phyloP scores from a whole-genome alignment of 2,113 vertebrate genomes.

The Leptobrachium leishanense region DNA sequence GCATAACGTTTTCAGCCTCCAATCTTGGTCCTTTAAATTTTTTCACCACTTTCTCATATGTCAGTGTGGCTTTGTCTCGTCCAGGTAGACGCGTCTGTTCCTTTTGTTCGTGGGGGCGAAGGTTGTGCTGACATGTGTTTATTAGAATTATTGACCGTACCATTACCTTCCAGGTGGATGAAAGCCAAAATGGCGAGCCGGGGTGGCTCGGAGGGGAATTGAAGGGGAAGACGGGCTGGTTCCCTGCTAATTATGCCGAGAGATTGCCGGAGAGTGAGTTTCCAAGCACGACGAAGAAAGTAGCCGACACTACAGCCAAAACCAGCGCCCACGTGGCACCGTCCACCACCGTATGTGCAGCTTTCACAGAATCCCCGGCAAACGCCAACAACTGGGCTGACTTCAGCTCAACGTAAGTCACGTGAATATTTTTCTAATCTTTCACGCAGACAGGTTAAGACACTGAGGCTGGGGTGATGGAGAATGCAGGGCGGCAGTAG shows the following conservation, averaged over 20 bases:
- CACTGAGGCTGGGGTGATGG: too few relatives aligned
- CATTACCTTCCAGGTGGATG: constrained; percentile 80
- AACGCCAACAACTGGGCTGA: constrained; percentile 94
- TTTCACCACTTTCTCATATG: too few relatives aligned
- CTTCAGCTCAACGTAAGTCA: constrained; percentile 93
- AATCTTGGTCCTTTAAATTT: too few relatives aligned
- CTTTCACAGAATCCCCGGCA: constrained; percentile 65
- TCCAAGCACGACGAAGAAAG: constrained; percentile 71
- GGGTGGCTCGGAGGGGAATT: constrained; percentile 96
- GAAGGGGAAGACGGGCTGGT: constrained; percentile 94
- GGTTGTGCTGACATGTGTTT: too few relatives aligned
- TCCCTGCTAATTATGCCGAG: constrained; percentile 97
- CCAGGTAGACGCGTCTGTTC: too few relatives aligned
- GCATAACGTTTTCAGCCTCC: too few relatives aligned
- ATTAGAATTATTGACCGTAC: neutral
- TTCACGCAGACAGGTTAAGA: too few relatives aligned
- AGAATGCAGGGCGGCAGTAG: too few relatives aligned
- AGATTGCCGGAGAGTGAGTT: constrained; percentile 88
- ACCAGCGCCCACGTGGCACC: constrained; percentile 55
- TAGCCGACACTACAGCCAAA: constrained; percentile 55
- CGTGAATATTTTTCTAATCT: too few relatives aligned
- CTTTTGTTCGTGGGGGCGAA: too few relatives aligned
- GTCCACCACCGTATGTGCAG: constrained; percentile 42
- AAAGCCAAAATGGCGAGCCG: constrained; percentile 95
- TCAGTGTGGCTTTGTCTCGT: too few relatives aligned